Conservation (phyloP, 1,140 invertebrate species). For the Cardiocondyla obscurior region DNA sequence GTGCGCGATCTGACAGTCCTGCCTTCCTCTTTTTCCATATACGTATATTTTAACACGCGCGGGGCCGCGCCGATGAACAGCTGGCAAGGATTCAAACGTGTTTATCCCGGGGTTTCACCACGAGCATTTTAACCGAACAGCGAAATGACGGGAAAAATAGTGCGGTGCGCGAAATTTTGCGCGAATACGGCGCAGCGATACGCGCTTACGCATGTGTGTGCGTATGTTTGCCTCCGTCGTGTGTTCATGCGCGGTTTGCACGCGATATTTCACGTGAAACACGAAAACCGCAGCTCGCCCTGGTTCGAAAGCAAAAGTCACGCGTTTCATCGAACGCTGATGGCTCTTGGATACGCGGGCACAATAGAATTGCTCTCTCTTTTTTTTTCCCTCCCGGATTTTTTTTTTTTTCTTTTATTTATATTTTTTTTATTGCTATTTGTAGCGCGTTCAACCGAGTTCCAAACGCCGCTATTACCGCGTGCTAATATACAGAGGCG, state of each 20-base stretch:
- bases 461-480: constrained; percentile 22
- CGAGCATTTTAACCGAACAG: constrained; percentile 23
- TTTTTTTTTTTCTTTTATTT: constrained; percentile 9
- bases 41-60: constrained; percentile 6
- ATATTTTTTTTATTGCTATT: neutral
- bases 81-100: constrained; percentile 53
- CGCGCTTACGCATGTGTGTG: too few relatives aligned
- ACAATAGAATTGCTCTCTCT: constrained; percentile 7
- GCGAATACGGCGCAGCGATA: neutral
- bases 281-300: constrained; percentile 5
- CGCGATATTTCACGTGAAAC: constrained; percentile 44
- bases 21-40: neutral
- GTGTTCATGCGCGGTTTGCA: neutral
- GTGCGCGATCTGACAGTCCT: constrained; percentile 16
- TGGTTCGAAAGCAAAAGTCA: constrained; percentile 47
- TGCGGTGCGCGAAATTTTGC: constrained; percentile 10
- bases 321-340: constrained; percentile 33
- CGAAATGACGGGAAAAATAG: constrained; percentile 38
- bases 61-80: constrained; percentile 10
- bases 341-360: constrained; percentile 35
- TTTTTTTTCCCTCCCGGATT: neutral
- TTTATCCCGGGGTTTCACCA: constrained; percentile 52
- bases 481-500: neutral
- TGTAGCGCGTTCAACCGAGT: neutral
- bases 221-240: neutral